Evolutionary conservation across 1,140 invertebrate species (phyloP).

Genomic region (Solenopsis fugax): DNA sequence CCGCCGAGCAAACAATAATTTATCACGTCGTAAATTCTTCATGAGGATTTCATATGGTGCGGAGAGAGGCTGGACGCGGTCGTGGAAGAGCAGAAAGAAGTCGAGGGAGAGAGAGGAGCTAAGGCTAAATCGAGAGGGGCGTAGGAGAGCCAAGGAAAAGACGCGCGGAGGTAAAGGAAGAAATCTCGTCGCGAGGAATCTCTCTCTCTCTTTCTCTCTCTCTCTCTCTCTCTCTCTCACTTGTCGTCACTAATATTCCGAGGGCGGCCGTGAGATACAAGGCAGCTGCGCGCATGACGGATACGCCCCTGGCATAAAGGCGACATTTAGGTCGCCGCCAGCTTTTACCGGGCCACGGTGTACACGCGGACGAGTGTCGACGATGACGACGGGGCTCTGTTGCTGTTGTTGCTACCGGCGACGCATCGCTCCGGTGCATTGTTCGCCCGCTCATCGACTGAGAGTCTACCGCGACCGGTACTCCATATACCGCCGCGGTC

Average conservation of each 20-base stretch:
- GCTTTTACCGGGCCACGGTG: slow-evolving; percentile 72
- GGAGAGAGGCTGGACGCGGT: slow-evolving; percentile 24
- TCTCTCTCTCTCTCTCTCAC: neutral
- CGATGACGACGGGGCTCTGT: slow-evolving; percentile 47
- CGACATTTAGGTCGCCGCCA: slow-evolving; percentile 76
- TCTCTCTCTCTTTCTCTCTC: neutral
- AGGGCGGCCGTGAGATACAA: slow-evolving; percentile 69
- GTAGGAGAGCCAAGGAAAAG: neutral
- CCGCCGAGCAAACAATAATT: slow-evolving; percentile 70
- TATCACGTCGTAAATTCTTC: slow-evolving; percentile 75
- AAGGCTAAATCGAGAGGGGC: slow-evolving; percentile 16
- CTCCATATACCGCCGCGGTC: slow-evolving; percentile 15
- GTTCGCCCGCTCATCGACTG: slow-evolving; percentile 42
- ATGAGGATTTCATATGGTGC: slow-evolving; percentile 61
- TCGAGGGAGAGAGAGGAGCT: slow-evolving; percentile 41
- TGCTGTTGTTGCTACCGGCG: slow-evolving; percentile 50
- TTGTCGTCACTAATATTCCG: slow-evolving; percentile 73
- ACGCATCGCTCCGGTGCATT: slow-evolving; percentile 41
- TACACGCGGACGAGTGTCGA: slow-evolving; percentile 56
- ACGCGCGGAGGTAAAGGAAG: slow-evolving; percentile 35
- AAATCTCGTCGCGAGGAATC: slow-evolving; percentile 54
- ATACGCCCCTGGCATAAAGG: slow-evolving; percentile 78
- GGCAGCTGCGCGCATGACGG: slow-evolving; percentile 77
- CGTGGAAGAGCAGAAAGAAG: slow-evolving; percentile 38
- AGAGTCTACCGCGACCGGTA: slow-evolving; percentile 41